Percentiles rank a stretch among this genome's conserved stretches.
Evolutionary conservation across 2,888 invertebrate genomes (phyloP).

Genomic region (Fragum whitleyi): DNA sequence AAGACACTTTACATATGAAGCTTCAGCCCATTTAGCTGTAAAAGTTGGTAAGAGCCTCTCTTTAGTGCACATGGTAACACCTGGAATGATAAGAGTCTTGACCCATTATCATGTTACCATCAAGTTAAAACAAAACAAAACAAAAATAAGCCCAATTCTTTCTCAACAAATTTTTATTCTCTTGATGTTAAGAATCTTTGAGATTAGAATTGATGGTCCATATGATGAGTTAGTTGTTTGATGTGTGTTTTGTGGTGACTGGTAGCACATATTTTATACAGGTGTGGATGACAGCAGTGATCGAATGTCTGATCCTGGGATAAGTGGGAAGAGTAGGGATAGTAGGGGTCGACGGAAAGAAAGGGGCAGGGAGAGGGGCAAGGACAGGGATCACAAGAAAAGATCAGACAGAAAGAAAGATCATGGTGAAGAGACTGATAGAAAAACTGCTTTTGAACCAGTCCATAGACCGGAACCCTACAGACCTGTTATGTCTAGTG

Average conservation of each 20-base stretch:
- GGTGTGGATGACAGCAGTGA: conserved; percentile 64
- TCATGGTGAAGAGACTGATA: conserved; percentile 26
- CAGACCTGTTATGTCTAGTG: conserved; percentile 63
- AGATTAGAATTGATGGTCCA: too few relatives aligned
- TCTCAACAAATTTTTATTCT: too few relatives aligned
- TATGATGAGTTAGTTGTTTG: too few relatives aligned
- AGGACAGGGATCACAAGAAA: conserved; percentile 20
- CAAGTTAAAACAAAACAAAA: too few relatives aligned
- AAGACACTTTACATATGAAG: too few relatives aligned
- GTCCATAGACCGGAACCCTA: conserved; percentile 71
- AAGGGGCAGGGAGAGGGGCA: conserved; percentile 41
- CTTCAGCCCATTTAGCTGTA: too few relatives aligned
- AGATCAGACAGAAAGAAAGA: conserved; percentile 44
- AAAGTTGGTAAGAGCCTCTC: too few relatives aligned
- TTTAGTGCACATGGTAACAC: too few relatives aligned
- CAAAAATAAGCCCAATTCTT: too few relatives aligned
- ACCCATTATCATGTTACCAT: too few relatives aligned
- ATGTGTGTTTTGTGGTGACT: conserved; percentile 19
- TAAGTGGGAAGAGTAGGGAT: conserved; percentile 59
- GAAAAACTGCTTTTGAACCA: conserved; percentile 75
- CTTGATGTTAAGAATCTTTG: too few relatives aligned
- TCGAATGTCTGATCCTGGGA: conserved; percentile 45
- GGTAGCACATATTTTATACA: conserved; percentile 29
- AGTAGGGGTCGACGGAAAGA: conserved; percentile 46
- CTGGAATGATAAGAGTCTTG: too few relatives aligned